Percentiles rank a stretch among this genome's conserved stretches.
phyloP scores from a whole-genome alignment of 53 echinoderm and acorn worm species.

The Paracentrotus lividus region DNA sequence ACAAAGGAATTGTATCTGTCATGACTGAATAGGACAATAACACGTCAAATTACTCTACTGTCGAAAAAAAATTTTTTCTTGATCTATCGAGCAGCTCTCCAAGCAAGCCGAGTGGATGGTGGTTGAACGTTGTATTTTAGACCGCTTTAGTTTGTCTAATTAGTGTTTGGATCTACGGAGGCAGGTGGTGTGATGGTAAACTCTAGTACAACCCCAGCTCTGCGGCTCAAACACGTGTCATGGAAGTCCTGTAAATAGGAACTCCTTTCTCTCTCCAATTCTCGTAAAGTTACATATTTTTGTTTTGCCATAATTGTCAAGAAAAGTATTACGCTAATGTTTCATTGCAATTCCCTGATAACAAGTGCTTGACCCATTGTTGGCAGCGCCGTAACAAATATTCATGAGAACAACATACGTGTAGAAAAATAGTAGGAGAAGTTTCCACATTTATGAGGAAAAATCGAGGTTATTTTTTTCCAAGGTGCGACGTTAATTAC shows the following conservation, averaged over 20 bases:
- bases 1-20: constrained; percentile 31
- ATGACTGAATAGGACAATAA: background rate
- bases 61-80: background rate
- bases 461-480: too few relatives aligned
- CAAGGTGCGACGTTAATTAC: too few relatives aligned
- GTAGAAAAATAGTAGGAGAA: too few relatives aligned
- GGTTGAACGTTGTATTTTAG: background rate
- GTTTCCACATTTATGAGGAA: too few relatives aligned
- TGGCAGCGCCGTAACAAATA: too few relatives aligned
- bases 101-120: background rate
- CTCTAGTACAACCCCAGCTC: background rate
- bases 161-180: background rate
- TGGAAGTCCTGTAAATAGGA: background rate
- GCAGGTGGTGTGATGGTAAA: constrained; percentile 19
- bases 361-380: too few relatives aligned
- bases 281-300: too few relatives aligned
- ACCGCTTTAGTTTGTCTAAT: background rate
- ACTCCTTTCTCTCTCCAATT: too few relatives aligned
- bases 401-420: too few relatives aligned
- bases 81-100: background rate
- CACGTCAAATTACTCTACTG: constrained; percentile 21
- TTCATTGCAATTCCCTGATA: too few relatives aligned
- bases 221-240: background rate
- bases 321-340: too few relatives aligned
- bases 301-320: too few relatives aligned